Percentiles rank a stretch among this genome's conserved stretches.
Conservation (phyloP, 2,113 vertebrate species). For the Pluvialis apricaria region DNA sequence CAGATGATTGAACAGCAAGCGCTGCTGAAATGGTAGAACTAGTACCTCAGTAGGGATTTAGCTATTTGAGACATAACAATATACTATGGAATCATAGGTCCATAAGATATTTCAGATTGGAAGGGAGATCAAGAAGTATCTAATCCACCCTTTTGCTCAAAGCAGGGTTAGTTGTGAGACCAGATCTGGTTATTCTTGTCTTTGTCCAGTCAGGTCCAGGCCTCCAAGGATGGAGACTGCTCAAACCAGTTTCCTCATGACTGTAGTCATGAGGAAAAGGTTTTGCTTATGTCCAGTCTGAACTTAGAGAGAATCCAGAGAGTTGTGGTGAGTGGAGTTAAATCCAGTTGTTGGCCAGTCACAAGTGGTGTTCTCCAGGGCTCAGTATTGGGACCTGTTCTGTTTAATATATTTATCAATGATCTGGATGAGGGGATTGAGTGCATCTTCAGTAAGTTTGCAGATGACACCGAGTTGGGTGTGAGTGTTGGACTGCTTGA, state of each 20-base stretch:
- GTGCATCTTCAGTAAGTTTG: no score
- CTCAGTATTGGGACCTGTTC: no score
- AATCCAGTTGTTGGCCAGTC: no score
- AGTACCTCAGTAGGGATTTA: not conserved
- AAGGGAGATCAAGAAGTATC: not conserved
- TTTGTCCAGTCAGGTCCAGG: not conserved
- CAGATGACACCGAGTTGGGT: no score
- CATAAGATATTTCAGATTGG: not conserved
- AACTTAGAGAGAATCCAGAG: not conserved
- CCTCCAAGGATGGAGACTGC: not conserved
- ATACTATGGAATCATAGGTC: not conserved
- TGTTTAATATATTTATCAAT: no score
- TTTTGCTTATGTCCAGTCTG: not conserved
- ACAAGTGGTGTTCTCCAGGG: no score
- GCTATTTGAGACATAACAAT: not conserved
- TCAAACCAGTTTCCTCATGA: not conserved
- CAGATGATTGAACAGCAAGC: not conserved
- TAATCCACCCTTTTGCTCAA: not conserved
- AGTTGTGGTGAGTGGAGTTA: no score
- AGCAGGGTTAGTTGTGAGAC: not conserved
- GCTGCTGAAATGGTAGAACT: not conserved
- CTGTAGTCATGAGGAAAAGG: not conserved
- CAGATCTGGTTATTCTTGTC: not conserved
- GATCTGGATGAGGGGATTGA: no score
- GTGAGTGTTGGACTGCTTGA: no score